These are phyloP conservation scores for Cydia pomonella DNA, from an alignment of 1,140 invertebrate species.

Conservation along the genomic window DNA sequence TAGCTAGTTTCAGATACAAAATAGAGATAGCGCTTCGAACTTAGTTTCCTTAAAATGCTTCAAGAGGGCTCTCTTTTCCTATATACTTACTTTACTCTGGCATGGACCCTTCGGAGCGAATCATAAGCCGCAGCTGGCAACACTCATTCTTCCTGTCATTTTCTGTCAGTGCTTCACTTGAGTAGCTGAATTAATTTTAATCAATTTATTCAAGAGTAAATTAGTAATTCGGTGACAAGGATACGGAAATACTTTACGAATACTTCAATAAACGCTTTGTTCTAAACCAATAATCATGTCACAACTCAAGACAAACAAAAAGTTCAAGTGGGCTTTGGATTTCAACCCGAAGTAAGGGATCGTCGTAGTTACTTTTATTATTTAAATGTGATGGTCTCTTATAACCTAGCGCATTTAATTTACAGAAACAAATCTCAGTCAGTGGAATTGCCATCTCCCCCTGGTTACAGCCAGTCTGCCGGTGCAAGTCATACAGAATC, in stretches of 20 bases:
- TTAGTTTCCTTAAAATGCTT: no score
- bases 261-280: background rate
- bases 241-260: background rate
- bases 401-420: constrained; percentile 36
- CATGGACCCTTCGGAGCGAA: no score
- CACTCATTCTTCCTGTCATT: no score
- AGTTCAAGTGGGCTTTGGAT: constrained; percentile 77
- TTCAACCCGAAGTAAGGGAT: constrained; percentile 68
- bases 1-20: no score
- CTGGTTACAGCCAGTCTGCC: constrained; percentile 89
- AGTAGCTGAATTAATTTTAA: no score
- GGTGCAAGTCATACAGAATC: constrained; percentile 87
- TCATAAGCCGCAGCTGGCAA: no score
- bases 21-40: no score
- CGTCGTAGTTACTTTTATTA: background rate
- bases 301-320: constrained; percentile 69
- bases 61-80: no score
- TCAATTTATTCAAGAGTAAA: constrained; percentile 33
- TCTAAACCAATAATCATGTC: constrained; percentile 48
- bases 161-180: no score
- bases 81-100: no score
- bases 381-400: background rate
- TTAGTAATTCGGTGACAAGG: background rate
- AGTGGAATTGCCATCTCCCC: constrained; percentile 86
- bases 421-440: constrained; percentile 51